These are phyloP conservation scores for Noctua janthe DNA, from an alignment of 2,888 invertebrate genomes.

Conservation along the genomic window DNA sequence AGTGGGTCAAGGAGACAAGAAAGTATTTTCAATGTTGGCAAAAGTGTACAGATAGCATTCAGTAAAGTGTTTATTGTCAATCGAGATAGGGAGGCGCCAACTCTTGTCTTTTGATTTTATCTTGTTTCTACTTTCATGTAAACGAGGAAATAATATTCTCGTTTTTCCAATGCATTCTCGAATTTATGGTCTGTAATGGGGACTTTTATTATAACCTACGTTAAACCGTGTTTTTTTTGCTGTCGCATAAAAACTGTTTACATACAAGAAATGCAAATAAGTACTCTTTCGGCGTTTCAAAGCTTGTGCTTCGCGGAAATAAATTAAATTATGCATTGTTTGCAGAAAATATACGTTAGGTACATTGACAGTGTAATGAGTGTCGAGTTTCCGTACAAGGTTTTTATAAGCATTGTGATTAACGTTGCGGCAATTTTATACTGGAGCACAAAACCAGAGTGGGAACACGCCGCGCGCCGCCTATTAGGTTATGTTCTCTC, in stretches of 20 bases:
- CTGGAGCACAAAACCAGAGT: constrained; percentile 5
- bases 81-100: constrained; percentile 27
- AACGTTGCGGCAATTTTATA: constrained; percentile 27
- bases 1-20: constrained; percentile 52
- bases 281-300: constrained; percentile 45
- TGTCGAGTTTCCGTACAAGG: constrained; percentile 52
- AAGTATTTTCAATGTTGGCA: constrained; percentile 50
- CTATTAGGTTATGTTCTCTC: not conserved
- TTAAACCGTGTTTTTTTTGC: constrained; percentile 21
- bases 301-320: constrained; percentile 54
- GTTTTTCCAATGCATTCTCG: constrained; percentile 5
- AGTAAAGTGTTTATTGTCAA: constrained; percentile 22
- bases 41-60: constrained; percentile 32
- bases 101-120: constrained; percentile 23
- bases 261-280: constrained; percentile 28
- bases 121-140: constrained; percentile 13
- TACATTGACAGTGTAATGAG: constrained; percentile 59
- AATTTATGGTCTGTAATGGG: constrained; percentile 25
- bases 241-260: constrained; percentile 10
- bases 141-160: constrained; percentile 19
- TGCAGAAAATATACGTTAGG: constrained; percentile 47
- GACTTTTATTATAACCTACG: not conserved
- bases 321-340: constrained; percentile 58
- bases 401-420: constrained; percentile 50
- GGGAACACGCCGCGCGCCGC: not conserved